phyloP scores from a whole-genome alignment of 2,797 vertebrate genomes.

The Rhyacichthys aspro region DNA sequence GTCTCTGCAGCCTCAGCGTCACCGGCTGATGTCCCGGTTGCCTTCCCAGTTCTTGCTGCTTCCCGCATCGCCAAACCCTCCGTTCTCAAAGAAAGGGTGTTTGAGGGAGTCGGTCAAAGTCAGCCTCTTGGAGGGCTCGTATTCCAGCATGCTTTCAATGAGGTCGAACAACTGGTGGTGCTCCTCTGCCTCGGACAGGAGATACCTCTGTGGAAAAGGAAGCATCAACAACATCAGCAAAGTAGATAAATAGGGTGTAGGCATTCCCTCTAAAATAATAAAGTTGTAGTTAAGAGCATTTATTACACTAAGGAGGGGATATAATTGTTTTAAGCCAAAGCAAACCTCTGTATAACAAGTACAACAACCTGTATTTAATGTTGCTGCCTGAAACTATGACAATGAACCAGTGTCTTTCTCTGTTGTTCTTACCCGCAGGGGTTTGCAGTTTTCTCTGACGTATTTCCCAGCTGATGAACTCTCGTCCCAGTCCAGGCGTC shows the following conservation, averaged over 20 bases:
- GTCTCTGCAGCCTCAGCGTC: slow-evolving; percentile 74
- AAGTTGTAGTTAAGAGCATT: neutral
- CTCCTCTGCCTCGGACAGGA: slow-evolving; percentile 91
- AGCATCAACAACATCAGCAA: neutral
- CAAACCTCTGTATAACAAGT: too few relatives aligned
- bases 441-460: slow-evolving; percentile 97
- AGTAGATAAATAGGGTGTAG: too few relatives aligned
- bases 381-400: too few relatives aligned
- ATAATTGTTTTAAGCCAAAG: too few relatives aligned
- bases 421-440: slow-evolving; percentile 86
- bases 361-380: too few relatives aligned
- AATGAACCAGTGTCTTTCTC: neutral
- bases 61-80: slow-evolving; percentile 52
- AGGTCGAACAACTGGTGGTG: slow-evolving; percentile 97
- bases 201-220: slow-evolving; percentile 84
- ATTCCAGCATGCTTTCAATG: slow-evolving; percentile 96
- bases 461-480: slow-evolving; percentile 95
- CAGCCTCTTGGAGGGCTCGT: slow-evolving; percentile 92
- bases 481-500: slow-evolving; percentile 96
- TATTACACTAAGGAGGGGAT: too few relatives aligned
- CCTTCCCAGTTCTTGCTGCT: slow-evolving; percentile 89
- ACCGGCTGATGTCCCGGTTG: slow-evolving; percentile 98
- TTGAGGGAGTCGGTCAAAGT: slow-evolving; percentile 87
- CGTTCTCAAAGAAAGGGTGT: slow-evolving; percentile 89
- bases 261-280: too few relatives aligned